Evolutionary conservation across 2,797 vertebrate genomes (phyloP), one percentile per base, ranked within the genome.

Genomic region (Enteromius mattozi): DNA sequence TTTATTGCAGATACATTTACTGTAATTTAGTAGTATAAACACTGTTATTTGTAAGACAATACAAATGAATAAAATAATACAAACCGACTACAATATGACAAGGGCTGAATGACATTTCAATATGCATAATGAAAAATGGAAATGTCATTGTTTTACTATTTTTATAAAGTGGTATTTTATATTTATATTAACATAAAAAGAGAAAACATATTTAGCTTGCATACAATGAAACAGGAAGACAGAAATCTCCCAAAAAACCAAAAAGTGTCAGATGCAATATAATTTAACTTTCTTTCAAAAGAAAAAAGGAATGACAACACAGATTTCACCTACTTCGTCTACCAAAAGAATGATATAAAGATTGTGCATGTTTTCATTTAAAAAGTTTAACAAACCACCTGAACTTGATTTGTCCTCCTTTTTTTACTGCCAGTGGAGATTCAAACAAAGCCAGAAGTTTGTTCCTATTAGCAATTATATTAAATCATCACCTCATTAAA

Each of bases 391-490:
- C 5, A 3, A 75, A 75, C 33, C 33, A 24, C 54, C 7, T 63
- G 59, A 65, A 75, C 70, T 40, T 27, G 30, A 66, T 76, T 51
- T 75, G 81, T 82, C 71, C 54, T 47, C 24, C 21, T 74, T 35
- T 71, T 71, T 65, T 75, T n/a, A 47, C 61, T 14, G 19, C 42
- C 70, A 75, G 56, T 49, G 27, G 27, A 27, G 42, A 65, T 37
- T 37, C 49, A 82, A 27, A 74, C 56, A 74, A 82, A 82, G 59
- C 16, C 33, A 82, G n/a, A 83, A 68, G 14, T 49, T 76, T 66
- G n/a, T 66, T 83, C n/a, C n/a, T 68, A 63, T 66, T 76, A 42
- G 33, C 33, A 49, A 66, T 76, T 61, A n/a, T n/a, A 81, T 21
- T 51, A 37, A 42, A 49, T 54, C 4, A 61, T 8, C 4, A 1